Evolutionary conservation across 2,888 invertebrate species (phyloP).

Genomic region (Xestia sexstrigata): DNA sequence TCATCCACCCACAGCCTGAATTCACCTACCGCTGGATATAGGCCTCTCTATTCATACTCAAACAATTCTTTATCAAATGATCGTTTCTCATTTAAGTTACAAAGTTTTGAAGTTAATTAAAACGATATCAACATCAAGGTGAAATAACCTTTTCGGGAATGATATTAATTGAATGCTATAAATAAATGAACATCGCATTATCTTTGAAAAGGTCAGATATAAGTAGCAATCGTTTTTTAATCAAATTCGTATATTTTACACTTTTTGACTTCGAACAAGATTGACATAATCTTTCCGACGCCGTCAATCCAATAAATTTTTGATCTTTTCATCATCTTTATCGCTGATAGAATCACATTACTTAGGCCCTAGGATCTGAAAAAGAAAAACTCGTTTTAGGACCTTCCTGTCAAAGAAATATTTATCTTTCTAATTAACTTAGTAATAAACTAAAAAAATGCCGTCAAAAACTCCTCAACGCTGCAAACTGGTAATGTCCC

Average conservation of each 20-base stretch:
- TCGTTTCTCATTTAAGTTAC: background rate
- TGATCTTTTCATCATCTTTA: background rate
- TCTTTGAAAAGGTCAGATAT: background rate
- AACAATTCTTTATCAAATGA: background rate
- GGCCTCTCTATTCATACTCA: background rate
- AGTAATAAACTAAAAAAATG: too few species aligned
- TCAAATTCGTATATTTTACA: background rate
- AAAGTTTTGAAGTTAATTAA: constrained; percentile 3
- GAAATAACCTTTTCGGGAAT: background rate
- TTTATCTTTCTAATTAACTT: too few species aligned
- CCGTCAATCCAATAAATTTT: too few species aligned
- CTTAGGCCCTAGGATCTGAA: too few species aligned
- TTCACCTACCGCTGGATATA: too few species aligned
- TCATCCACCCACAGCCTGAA: too few species aligned
- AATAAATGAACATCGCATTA: background rate
- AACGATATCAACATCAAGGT: background rate
- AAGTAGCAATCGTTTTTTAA: background rate
- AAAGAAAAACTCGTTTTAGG: background rate
- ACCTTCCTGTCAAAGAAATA: background rate
- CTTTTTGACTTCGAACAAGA: background rate
- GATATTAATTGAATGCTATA: background rate
- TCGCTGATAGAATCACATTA: background rate
- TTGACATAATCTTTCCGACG: background rate
- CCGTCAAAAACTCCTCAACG: too few species aligned
- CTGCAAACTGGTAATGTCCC: too few species aligned